Percentiles rank a stretch among this genome's conserved stretches.
Conservation (phyloP, 1,140 invertebrate species). For the Micrasema minimum region DNA sequence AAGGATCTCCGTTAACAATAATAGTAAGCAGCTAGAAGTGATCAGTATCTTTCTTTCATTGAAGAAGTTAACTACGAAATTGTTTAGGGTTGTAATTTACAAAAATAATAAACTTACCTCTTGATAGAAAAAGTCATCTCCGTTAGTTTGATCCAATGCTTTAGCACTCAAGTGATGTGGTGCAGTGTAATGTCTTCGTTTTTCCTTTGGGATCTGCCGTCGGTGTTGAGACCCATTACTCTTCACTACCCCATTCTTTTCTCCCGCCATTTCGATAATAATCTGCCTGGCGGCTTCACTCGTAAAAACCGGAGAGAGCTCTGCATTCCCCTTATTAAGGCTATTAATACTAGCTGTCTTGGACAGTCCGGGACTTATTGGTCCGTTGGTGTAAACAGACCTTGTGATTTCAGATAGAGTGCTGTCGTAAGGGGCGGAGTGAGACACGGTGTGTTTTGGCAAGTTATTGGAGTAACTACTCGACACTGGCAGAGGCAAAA, state of each 20-base stretch:
- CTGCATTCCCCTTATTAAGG: constrained; percentile 50
- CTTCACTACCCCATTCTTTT: constrained; percentile 60
- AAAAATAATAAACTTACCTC: constrained; percentile 67
- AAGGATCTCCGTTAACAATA: too few relatives aligned
- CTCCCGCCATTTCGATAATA: constrained; percentile 81
- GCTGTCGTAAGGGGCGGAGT: constrained; percentile 44
- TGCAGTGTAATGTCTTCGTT: constrained; percentile 88
- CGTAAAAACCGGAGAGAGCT: constrained; percentile 78
- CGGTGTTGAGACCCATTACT: constrained; percentile 65
- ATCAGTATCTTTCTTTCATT: too few relatives aligned
- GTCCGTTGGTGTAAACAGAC: constrained; percentile 42
- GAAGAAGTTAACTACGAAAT: too few relatives aligned
- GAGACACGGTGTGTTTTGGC: constrained; percentile 40
- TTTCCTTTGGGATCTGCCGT: constrained; percentile 79
- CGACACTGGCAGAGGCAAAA: constrained; percentile 32
- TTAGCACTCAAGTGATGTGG: constrained; percentile 74
- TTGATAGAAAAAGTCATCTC: constrained; percentile 66
- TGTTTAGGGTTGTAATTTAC: too few relatives aligned
- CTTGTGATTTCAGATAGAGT: constrained; percentile 28
- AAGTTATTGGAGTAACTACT: constrained; percentile 29
- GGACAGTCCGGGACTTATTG: constrained; percentile 41
- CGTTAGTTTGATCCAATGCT: constrained; percentile 67
- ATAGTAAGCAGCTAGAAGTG: too few relatives aligned
- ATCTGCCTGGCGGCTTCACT: constrained; percentile 87
- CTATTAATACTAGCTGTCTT: constrained; percentile 49